Percentiles rank a stretch among this genome's conserved stretches.
Evolutionary conservation across 2,113 vertebrate genomes (phyloP).

Genomic region (Python bivittatus): DNA sequence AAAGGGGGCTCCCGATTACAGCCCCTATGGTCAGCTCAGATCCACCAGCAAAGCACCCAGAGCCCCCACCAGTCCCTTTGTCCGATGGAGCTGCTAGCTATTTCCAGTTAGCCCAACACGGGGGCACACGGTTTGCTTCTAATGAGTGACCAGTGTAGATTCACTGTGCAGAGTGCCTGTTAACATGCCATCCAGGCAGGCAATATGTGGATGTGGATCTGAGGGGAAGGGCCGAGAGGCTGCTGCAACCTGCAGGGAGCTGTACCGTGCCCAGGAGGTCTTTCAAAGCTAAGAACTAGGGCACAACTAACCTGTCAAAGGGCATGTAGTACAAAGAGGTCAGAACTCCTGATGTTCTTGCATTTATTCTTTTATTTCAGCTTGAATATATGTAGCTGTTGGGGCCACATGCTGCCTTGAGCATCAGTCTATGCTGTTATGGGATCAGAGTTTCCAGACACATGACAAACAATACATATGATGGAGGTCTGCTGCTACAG

Average conservation of each 20-base stretch:
- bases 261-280: constrained; percentile 28
- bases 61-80: no score
- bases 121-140: no score
- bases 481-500: constrained; percentile 17
- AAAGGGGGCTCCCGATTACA: no score
- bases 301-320: constrained; percentile 42
- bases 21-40: no score
- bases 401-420: constrained; percentile 68
- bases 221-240: no score
- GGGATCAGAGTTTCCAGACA: constrained; percentile 68
- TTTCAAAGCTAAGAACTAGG: constrained; percentile 44
- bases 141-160: no score
- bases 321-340: constrained; percentile 55
- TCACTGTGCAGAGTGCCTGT: no score
- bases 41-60: no score
- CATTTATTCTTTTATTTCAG: constrained; percentile 6
- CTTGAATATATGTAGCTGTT: constrained; percentile 58
- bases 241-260: constrained; percentile 20
- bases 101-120: no score
- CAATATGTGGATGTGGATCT: constrained; percentile 21
- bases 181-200: no score
- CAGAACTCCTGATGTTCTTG: constrained; percentile 59
- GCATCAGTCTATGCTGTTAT: constrained; percentile 58
- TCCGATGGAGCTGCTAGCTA: no score
- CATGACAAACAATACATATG: constrained; percentile 52